Percentiles rank a stretch among this genome's conserved stretches.
phyloP scores from a whole-genome alignment of 2,888 invertebrate genomes.

The Aquatica leii region DNA sequence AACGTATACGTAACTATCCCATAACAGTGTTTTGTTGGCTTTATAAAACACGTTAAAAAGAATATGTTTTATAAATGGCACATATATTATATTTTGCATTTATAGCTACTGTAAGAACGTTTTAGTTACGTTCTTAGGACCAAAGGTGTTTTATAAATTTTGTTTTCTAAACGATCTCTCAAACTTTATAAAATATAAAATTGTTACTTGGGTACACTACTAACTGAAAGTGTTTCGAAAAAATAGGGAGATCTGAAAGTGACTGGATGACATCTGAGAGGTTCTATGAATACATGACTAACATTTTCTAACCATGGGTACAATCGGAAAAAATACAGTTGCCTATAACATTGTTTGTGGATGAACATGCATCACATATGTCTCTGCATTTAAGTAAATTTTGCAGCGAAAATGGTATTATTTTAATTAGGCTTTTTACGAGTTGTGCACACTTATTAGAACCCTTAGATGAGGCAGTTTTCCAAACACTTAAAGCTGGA shows the following conservation, averaged over 20 bases:
- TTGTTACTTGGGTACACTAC: background rate
- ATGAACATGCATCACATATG: constrained; percentile 39
- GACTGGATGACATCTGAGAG: constrained; percentile 57
- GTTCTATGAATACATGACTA: constrained; percentile 54
- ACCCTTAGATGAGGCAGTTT: constrained; percentile 53
- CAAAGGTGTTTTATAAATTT: no score
- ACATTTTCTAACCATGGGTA: constrained; percentile 54
- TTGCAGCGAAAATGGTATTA: constrained; percentile 50
- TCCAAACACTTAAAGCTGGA: constrained; percentile 46
- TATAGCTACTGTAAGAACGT: no score
- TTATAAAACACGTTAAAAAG: no score
- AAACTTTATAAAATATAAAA: constrained; percentile 26
- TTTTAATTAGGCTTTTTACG: constrained; percentile 50
- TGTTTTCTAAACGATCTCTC: no score
- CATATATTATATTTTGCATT: no score
- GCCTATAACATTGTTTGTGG: constrained; percentile 53
- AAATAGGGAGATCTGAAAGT: constrained; percentile 45
- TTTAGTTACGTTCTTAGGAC: no score
- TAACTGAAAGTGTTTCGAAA: background rate
- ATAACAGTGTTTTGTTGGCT: no score
- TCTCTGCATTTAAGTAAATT: constrained; percentile 51
- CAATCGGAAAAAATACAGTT: constrained; percentile 46
- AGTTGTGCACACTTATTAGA: constrained; percentile 53
- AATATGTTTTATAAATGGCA: no score
- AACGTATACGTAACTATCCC: no score